Evolutionary conservation across 2,888 invertebrate species (phyloP), one percentile per base, ranked within the genome.

Genomic region (Xanthostigma xanthostigma): DNA sequence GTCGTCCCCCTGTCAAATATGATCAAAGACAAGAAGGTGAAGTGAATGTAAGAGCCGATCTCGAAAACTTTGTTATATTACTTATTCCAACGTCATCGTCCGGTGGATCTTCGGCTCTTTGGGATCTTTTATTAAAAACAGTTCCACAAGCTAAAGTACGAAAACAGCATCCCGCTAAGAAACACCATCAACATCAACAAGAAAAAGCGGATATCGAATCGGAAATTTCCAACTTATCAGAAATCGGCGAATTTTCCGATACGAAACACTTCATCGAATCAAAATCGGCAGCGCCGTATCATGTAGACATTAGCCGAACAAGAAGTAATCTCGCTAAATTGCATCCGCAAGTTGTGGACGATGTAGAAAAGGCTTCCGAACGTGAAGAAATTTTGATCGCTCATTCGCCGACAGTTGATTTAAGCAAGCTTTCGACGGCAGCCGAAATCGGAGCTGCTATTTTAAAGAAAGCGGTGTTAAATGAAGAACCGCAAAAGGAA

Each of bases 11-110:
- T 40, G 59, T 62, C 42, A 62, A 59, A 38, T 78, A 77, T 68
- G 79, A 88, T 62, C 84, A 86, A 60, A 73, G 84, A 1, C 87
- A 88, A 63, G 81, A 84, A 49, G 87, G 88, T n/a, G 76, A 80
- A 3, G 62, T 74, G 53, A 86, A 89, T 64, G 73, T 85, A 10
- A 74, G 79, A 45, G 81, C 84, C 0, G 81, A 85, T 61, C 66
- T 88, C 9, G 79, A 84, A 54, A 86, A 88, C 59, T 75, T 87
- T 53, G 69, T 86, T 53, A 66, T 88, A 45, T 63, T 88, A 33
- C 63, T 85, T n/a, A 75, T 79, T 1, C 66, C 79, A 33, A 48
- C 56, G 2, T 54, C 56, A 2, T 52, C 60, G 2, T 42, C 49
- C 52, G 17, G 52, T 27, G 40, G 56, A 36, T 35, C 51, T 41